Percentiles rank a stretch among this genome's conserved stretches.
Conservation (phyloP, 2,888 invertebrate species). For the Noctua fimbriata region DNA sequence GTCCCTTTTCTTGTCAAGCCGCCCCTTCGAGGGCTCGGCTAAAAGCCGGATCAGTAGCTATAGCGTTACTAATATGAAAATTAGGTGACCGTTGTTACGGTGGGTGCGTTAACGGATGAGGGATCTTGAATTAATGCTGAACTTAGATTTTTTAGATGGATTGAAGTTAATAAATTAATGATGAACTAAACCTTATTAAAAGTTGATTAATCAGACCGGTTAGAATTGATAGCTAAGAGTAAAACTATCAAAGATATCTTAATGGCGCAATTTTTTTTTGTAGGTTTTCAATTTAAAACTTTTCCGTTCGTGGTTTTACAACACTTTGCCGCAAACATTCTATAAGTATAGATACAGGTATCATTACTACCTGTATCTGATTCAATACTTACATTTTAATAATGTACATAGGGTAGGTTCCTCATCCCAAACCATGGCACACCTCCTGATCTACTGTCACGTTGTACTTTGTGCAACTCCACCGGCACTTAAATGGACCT, state of each 20-base stretch:
- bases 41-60: slow-evolving; percentile 48
- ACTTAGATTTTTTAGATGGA: neutral
- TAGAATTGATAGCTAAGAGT: neutral
- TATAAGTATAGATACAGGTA: neutral
- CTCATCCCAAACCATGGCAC: no score
- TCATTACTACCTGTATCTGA: neutral
- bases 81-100: slow-evolving; percentile 22
- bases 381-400: neutral
- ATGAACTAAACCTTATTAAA: neutral
- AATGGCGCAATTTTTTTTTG: neutral
- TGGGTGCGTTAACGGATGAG: neutral
- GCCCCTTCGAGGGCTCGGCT: slow-evolving; percentile 39
- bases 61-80: slow-evolving; percentile 46
- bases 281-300: neutral
- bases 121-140: neutral
- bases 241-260: neutral
- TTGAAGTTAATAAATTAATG: neutral
- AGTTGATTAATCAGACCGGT: neutral
- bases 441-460: no score
- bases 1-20: slow-evolving; percentile 62
- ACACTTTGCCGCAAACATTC: neutral
- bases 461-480: no score
- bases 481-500: no score
- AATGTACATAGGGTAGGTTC: neutral
- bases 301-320: no score